Percentiles rank a stretch among this genome's conserved stretches.
These are phyloP conservation scores for Drosophila sechellia DNA, from an alignment of 1,140 invertebrate species.

Conservation along the genomic window DNA sequence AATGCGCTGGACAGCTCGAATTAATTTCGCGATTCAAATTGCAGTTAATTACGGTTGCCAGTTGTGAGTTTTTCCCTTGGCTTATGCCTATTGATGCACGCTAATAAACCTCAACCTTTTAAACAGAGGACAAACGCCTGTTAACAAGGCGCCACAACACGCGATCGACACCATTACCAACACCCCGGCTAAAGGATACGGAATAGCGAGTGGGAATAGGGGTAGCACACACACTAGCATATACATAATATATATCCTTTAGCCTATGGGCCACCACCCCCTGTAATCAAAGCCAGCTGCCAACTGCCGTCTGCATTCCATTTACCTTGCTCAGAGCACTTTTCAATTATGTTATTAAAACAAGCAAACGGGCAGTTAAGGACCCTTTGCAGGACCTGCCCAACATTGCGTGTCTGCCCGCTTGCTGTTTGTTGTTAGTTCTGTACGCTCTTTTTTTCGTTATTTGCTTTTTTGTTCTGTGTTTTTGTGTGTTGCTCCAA, in stretches of 20 bases:
- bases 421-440: conserved; percentile 25
- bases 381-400: conserved; percentile 59
- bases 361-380: conserved; percentile 63
- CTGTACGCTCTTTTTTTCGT: background rate
- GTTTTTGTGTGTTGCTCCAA: background rate
- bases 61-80: conserved; percentile 14
- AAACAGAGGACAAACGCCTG: conserved; percentile 70
- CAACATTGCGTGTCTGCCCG: conserved; percentile 45
- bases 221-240: conserved; percentile 11
- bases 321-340: conserved; percentile 64
- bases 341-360: conserved; percentile 84
- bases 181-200: conserved; percentile 15
- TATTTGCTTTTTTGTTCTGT: background rate
- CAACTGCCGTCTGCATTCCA: conserved; percentile 61
- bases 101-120: conserved; percentile 56
- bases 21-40: conserved; percentile 61
- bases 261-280: conserved; percentile 29
- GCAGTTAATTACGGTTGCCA: conserved; percentile 66
- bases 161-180: conserved; percentile 55
- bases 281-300: conserved; percentile 66
- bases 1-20: conserved; percentile 38
- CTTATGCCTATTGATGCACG: conserved; percentile 70
- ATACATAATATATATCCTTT: background rate
- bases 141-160: conserved; percentile 67
- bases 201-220: conserved; percentile 8